Percentiles rank a stretch among this genome's conserved stretches.
phyloP scores from a whole-genome alignment of 2,888 invertebrate species.

The Meandrusa payeni region DNA sequence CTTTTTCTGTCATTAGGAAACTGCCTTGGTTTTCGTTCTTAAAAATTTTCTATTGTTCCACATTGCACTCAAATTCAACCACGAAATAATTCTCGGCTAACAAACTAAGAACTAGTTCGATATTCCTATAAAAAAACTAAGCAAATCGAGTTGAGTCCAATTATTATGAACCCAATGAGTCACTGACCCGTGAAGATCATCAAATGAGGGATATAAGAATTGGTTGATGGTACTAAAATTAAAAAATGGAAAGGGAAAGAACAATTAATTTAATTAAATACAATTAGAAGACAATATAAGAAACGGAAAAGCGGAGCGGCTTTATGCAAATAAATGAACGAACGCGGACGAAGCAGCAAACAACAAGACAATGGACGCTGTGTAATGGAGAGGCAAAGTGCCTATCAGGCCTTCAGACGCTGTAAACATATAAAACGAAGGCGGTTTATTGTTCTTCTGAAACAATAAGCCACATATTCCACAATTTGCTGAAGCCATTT shows the following conservation, averaged over 20 bases:
- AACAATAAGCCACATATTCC: constrained; percentile 78
- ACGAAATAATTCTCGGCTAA: too few species aligned
- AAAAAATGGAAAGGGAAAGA: constrained; percentile 22
- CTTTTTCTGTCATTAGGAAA: too few species aligned
- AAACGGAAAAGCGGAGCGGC: constrained; percentile 26
- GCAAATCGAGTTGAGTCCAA: too few species aligned
- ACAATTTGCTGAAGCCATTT: constrained; percentile 76
- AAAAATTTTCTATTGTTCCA: too few species aligned
- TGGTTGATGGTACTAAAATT: too few species aligned
- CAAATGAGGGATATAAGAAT: too few species aligned
- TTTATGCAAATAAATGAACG: constrained; percentile 40
- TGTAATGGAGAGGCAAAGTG: constrained; percentile 68
- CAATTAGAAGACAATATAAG: constrained; percentile 24
- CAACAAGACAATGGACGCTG: constrained; percentile 47
- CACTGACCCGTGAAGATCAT: too few species aligned
- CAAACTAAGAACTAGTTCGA: too few species aligned
- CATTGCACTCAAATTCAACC: too few species aligned
- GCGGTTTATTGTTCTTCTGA: constrained; percentile 74
- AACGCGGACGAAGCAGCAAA: constrained; percentile 40
- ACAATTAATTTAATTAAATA: constrained; percentile 21
- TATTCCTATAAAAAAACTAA: too few species aligned
- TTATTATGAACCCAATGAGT: too few species aligned
- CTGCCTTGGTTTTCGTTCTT: too few species aligned
- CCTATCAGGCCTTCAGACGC: constrained; percentile 70
- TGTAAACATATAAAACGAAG: constrained; percentile 77